Base-by-base conservation (phyloP, 2,888 invertebrate genomes). In the Sphaerophoria rueppellii region DNA sequence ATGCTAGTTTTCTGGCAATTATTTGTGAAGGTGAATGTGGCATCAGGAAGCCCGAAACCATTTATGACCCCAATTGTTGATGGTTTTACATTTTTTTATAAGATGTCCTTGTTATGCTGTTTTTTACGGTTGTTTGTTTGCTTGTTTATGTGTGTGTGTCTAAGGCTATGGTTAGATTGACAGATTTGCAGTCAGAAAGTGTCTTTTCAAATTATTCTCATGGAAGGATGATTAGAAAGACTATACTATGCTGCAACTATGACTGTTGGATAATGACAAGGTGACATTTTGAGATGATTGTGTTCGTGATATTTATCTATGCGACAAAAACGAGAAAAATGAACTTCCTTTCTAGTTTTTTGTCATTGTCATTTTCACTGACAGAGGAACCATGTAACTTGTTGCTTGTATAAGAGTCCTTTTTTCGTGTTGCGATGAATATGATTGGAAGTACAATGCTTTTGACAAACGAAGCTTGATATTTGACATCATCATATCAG, bases 51-150 rank as follows among this genome's bases (percentile, higher is more conserved):
- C 71, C 48, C 80, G 67, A 70, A 12, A 75, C 80, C 60, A 75
- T 80, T 85, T 81, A 81, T 81, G 85, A 85, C 85, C 80, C 69
- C 80, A 85, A 85, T 85, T 63, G 75, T 58, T 81, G 72, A 72
- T 73, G 69, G 85, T 80, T 76, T 85, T 24, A 24, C 69, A n/a
- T 69, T 80, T 50, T 35, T n/a, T 4, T 24, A 9, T 16, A 57
- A 55, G 6, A 57, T 81, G 76, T 81, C 85, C 85, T 85, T 76
- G 81, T 63, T 78, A 12, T 2, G 2, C 14, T 58, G 61, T 55
- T 54, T 52, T 57, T 34, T 35, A 32, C 16, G 32, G 40, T 35
- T 37, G 40, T 5, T 57, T n/a, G 4, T 4, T 70, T 57, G 34
- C 35, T 35, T 57, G 58, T 58, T 16, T 12, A 7, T 14, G 35